These are phyloP conservation scores for Pygoscelis adeliae DNA, from an alignment of 2,113 vertebrate species.

Conservation along the genomic window DNA sequence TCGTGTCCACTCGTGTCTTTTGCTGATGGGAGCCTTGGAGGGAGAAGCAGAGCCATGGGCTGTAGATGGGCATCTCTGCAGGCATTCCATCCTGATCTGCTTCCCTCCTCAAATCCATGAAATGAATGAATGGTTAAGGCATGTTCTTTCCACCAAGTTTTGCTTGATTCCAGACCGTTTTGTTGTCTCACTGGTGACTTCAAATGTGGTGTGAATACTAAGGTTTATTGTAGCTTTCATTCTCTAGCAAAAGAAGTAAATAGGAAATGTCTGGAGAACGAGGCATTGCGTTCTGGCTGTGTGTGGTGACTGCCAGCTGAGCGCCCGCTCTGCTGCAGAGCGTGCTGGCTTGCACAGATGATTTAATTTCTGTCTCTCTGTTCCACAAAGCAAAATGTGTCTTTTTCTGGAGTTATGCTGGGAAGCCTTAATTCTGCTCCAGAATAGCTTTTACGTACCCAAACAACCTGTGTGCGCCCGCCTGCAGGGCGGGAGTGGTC, in stretches of 20 bases:
- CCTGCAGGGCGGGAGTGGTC: accelerated
- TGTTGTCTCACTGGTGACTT: neutral
- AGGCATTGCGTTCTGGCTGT: neutral
- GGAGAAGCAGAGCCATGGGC: neutral
- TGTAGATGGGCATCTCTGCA: neutral
- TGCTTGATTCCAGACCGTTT: neutral
- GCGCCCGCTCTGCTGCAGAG: accelerated
- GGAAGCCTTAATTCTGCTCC: neutral
- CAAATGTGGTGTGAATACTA: neutral
- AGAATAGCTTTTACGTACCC: neutral
- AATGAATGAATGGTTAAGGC: neutral
- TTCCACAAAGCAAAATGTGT: neutral
- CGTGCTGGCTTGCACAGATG: neutral
- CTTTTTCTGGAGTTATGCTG: neutral
- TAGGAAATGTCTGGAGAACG: neutral
- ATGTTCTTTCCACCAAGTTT: neutral
- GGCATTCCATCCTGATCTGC: neutral
- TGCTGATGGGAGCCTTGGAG: neutral
- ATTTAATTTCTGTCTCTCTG: neutral
- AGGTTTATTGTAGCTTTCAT: neutral
- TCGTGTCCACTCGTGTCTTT: too few species aligned
- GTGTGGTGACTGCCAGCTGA: neutral
- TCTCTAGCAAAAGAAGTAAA: neutral
- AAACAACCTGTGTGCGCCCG: accelerated
- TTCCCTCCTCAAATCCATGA: neutral